Evolutionary conservation across 2,888 invertebrate species (phyloP).

Genomic region (Thecocarcelia acutangulata): DNA sequence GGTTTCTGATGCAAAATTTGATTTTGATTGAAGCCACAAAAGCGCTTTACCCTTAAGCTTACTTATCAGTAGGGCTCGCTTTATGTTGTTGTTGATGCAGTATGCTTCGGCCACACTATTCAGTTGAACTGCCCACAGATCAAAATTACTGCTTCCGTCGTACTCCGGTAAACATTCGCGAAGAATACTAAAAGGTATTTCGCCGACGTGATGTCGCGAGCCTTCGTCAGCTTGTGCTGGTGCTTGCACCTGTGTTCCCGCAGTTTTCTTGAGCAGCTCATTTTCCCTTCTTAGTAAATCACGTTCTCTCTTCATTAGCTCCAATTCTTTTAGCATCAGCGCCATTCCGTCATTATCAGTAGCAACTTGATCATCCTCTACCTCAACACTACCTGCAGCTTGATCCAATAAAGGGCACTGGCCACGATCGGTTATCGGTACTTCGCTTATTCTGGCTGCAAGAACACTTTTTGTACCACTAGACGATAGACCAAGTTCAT

Average conservation of each 20-base stretch:
- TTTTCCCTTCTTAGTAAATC: neutral
- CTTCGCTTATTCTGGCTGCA: neutral
- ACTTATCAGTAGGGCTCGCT: slow-evolving; percentile 10
- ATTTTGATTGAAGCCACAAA: slow-evolving; percentile 21
- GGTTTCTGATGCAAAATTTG: neutral
- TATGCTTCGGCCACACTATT: neutral
- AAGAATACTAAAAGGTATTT: neutral
- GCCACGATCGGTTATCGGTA: neutral
- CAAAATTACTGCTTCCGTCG: neutral
- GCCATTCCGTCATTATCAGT: neutral
- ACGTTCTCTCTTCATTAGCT: neutral
- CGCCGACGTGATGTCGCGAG: too few species aligned
- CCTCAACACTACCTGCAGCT: neutral
- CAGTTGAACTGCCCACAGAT: too few species aligned
- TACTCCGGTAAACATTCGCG: slow-evolving; percentile 16
- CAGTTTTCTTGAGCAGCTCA: neutral
- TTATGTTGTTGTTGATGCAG: slow-evolving; percentile 1
- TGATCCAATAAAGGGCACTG: neutral
- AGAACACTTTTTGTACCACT: slow-evolving; percentile 11
- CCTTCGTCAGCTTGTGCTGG: too few species aligned
- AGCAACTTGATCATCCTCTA: neutral
- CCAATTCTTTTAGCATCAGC: neutral
- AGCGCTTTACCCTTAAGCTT: too few species aligned
- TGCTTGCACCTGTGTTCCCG: too few species aligned
- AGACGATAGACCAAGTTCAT: neutral